phyloP scores from a whole-genome alignment of 2,797 vertebrate species.

The Aulostomus chinensis region DNA sequence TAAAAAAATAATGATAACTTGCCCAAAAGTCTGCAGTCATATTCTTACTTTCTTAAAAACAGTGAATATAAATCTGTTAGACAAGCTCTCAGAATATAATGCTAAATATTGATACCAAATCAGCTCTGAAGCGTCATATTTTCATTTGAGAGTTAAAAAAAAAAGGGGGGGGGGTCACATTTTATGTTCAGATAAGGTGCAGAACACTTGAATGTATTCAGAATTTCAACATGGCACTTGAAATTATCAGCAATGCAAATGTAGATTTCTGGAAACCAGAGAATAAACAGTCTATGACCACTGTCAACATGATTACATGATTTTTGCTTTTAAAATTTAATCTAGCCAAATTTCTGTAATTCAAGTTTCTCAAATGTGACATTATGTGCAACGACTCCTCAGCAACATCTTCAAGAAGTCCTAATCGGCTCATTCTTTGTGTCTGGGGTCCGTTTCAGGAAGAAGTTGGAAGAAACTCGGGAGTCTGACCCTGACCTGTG shows the following conservation, averaged over 20 bases:
- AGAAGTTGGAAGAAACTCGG: too few relatives aligned
- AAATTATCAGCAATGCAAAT: slow-evolving; percentile 29
- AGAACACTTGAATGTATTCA: too few relatives aligned
- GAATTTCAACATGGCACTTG: slow-evolving; percentile 66
- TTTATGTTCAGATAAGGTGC: too few relatives aligned
- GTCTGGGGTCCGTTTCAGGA: too few relatives aligned
- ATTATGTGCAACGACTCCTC: slow-evolving; percentile 23
- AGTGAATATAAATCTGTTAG: neutral
- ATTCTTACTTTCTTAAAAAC: slow-evolving; percentile 7
- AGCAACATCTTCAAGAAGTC: slow-evolving; percentile 10
- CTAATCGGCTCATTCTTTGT: slow-evolving; percentile 16
- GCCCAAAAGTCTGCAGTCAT: slow-evolving; percentile 13
- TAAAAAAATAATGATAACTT: slow-evolving; percentile 27
- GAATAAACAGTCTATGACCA: too few relatives aligned
- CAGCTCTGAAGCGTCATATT: slow-evolving; percentile 3
- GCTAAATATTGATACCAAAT: slow-evolving; percentile 3
- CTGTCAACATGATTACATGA: too few relatives aligned
- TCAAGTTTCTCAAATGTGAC: too few relatives aligned
- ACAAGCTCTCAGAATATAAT: too few relatives aligned
- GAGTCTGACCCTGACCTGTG: too few relatives aligned
- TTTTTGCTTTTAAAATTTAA: too few relatives aligned
- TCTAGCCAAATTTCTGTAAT: too few relatives aligned
- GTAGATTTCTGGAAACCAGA: too few relatives aligned
- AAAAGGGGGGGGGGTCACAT: slow-evolving; percentile 13
- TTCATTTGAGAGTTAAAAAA: slow-evolving; percentile 5